Percentiles rank a stretch among this genome's conserved stretches.
Evolutionary conservation across 2,113 vertebrate genomes (phyloP).

Genomic region (Isichthys henryi): DNA sequence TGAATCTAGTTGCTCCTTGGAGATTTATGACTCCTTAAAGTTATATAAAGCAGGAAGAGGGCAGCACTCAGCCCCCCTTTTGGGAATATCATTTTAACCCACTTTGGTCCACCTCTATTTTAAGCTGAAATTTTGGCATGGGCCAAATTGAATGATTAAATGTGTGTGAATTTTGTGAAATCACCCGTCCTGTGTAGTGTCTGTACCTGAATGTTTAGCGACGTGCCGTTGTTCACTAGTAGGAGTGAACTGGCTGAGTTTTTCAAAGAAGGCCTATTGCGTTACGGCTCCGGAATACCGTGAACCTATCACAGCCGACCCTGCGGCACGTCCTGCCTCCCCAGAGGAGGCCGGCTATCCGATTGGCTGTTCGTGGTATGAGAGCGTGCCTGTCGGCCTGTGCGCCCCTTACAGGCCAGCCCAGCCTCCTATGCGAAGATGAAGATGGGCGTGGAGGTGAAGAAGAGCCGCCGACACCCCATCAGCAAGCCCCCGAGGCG

Average conservation of each 20-base stretch:
- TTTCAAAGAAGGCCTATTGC: neutral
- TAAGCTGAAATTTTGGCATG: neutral
- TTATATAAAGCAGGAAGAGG: neutral
- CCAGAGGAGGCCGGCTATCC: neutral
- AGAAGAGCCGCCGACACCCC: conserved; percentile 89
- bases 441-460: conserved; percentile 84
- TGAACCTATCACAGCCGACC: neutral
- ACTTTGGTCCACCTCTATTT: neutral
- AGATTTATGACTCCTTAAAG: neutral
- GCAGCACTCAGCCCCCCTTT: neutral
- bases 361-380: neutral
- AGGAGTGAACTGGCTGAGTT: neutral
- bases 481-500: conserved; percentile 82
- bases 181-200: neutral
- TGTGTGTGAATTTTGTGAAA: neutral
- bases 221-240: neutral
- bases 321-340: neutral
- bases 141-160: neutral
- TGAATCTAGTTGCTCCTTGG: conserved; percentile 10
- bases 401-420: conserved; percentile 43
- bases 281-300: neutral
- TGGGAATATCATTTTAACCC: neutral
- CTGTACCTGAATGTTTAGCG: neutral
- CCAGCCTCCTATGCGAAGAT: conserved; percentile 64
- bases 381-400: neutral